phyloP scores from a whole-genome alignment of 2,797 vertebrate genomes.

The Botia almorhae region DNA sequence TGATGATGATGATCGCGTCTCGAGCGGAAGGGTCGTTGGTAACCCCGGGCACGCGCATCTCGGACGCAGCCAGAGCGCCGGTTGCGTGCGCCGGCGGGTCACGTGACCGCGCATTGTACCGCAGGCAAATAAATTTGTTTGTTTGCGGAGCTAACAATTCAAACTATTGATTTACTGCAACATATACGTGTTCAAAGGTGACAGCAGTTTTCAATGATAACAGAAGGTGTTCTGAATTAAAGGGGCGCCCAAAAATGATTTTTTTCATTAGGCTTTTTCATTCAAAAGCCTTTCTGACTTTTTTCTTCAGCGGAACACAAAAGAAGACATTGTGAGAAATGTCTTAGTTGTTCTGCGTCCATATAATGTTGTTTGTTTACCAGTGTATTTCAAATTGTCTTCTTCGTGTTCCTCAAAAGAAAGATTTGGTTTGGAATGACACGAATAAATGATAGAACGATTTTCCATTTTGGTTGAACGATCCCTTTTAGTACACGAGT shows the following conservation, averaged over 20 bases:
- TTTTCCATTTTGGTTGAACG: no score
- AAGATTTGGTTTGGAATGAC: no score
- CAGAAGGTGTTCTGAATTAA: background rate
- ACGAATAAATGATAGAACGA: no score
- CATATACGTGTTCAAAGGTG: background rate
- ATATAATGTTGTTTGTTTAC: no score
- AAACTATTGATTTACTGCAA: slow-evolving; percentile 10
- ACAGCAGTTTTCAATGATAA: background rate
- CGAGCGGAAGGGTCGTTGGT: slow-evolving; percentile 37
- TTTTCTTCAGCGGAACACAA: no score
- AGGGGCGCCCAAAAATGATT: background rate
- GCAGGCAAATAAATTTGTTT: slow-evolving; percentile 19
- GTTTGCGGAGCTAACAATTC: background rate
- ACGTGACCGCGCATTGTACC: slow-evolving; percentile 64
- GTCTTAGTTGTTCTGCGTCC: no score
- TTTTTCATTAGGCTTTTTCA: no score
- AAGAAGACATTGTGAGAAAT: no score
- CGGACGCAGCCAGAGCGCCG: slow-evolving; percentile 45
- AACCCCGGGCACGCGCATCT: slow-evolving; percentile 60
- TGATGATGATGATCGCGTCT: slow-evolving; percentile 1
- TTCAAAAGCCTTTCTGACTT: no score
- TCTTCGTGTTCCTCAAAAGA: no score
- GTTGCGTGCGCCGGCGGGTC: slow-evolving; percentile 68
- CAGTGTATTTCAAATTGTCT: no score
- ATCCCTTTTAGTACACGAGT: no score